These are phyloP conservation scores for Crotalus horridus DNA, from an alignment of 2,113 vertebrate species.

Conservation along the genomic window DNA sequence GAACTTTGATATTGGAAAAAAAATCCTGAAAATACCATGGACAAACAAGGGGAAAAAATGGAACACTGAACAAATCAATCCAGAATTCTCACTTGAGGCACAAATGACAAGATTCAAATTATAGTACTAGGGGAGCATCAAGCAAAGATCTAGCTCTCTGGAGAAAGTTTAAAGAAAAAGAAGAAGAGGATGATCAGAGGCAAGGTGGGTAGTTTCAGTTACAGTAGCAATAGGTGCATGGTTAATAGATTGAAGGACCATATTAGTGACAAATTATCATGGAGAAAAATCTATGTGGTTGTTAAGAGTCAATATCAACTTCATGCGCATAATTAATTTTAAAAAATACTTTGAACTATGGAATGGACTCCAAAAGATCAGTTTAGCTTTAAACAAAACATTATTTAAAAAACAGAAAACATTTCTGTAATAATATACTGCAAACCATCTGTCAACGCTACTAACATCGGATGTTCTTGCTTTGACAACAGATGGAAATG, in stretches of 20 bases:
- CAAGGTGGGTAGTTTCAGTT: not conserved
- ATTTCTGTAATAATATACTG: conserved; percentile 37
- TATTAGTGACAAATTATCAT: not conserved
- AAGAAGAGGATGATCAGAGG: not conserved
- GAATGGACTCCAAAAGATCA: conserved; percentile 47
- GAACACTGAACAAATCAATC: not conserved
- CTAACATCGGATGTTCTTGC: no score
- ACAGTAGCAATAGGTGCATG: not conserved
- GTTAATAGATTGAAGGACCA: not conserved
- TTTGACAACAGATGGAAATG: no score
- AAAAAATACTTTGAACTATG: conserved; percentile 47
- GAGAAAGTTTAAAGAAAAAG: not conserved
- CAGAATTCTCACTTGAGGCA: not conserved
- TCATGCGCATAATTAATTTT: not conserved
- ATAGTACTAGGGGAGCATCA: not conserved
- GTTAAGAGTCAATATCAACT: not conserved
- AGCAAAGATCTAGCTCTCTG: not conserved
- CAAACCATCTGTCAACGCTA: not conserved
- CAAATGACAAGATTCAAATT: not conserved
- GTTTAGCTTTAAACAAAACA: conserved; percentile 47
- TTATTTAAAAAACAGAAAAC: conserved; percentile 32
- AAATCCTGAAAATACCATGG: not conserved
- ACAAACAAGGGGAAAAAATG: not conserved
- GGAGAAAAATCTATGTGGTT: not conserved
- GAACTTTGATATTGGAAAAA: not conserved